A percentile compares a stretch with the other conserved stretches of the same genome.
Conservation (phyloP, 2,888 invertebrate species). For the Caenorhabditis auriculariae region DNA sequence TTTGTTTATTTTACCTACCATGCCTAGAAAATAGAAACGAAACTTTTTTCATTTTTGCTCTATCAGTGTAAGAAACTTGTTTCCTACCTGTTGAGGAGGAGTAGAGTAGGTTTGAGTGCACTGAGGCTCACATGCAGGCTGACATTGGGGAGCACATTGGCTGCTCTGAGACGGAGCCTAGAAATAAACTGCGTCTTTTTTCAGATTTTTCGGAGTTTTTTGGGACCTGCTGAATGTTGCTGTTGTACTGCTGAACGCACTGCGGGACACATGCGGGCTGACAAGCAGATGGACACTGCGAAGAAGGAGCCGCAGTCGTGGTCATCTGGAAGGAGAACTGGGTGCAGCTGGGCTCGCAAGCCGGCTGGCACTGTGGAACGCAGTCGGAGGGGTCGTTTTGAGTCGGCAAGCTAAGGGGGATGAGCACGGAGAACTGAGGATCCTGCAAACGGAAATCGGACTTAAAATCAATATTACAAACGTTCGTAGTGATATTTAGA, state of each 20-base stretch:
- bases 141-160: slow-evolving; percentile 7
- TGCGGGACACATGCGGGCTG: slow-evolving; percentile 30
- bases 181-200: too few relatives aligned
- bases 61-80: too few relatives aligned
- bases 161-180: not conserved
- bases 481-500: too few relatives aligned
- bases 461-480: too few relatives aligned
- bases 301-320: too few relatives aligned
- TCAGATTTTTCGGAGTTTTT: slow-evolving; percentile 8
- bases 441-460: not conserved
- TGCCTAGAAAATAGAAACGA: too few relatives aligned
- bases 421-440: too few relatives aligned
- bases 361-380: slow-evolving; percentile 4
- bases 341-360: slow-evolving; percentile 1
- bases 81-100: too few relatives aligned
- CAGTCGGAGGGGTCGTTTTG: not conserved
- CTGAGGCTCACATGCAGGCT: slow-evolving; percentile 12
- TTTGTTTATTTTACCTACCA: too few relatives aligned
- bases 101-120: slow-evolving; percentile 8
- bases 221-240: too few relatives aligned
- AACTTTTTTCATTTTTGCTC: too few relatives aligned
- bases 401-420: not conserved
- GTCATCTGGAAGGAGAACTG: not conserved
- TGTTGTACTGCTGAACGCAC: slow-evolving; percentile 27
- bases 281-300: slow-evolving; percentile 10